Conservation (phyloP, 2,888 invertebrate species). For the Cryptophagus acutangulus region DNA sequence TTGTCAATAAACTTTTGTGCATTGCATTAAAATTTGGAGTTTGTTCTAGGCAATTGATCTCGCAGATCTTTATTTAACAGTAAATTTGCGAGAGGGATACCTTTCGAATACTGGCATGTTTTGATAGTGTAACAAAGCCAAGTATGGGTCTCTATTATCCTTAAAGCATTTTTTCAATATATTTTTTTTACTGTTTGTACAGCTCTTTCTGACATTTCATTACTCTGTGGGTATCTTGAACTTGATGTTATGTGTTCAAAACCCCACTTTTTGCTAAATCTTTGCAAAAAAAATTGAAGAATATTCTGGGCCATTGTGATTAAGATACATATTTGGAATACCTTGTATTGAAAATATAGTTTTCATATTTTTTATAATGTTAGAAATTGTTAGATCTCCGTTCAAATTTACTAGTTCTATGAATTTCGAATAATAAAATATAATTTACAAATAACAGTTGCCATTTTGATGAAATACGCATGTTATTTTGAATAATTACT, state of each 20-base stretch:
- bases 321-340: conserved; percentile 17
- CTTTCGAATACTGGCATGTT: conserved; percentile 22
- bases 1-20: too few species aligned
- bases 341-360: conserved; percentile 18
- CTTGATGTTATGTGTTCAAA: conserved; percentile 13
- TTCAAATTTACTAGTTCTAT: conserved; percentile 5
- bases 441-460: conserved; percentile 8
- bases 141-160: conserved; percentile 21
- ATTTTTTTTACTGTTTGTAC: conserved; percentile 25
- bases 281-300: conserved; percentile 11
- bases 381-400: neutral
- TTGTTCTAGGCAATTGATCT: conserved; percentile 7
- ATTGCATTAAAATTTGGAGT: neutral
- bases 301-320: conserved; percentile 16
- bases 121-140: conserved; percentile 20
- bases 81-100: conserved; percentile 23
- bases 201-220: conserved; percentile 18
- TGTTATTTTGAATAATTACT: conserved; percentile 11
- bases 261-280: conserved; percentile 15
- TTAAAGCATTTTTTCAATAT: conserved; percentile 18
- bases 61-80: too few species aligned
- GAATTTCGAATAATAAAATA: conserved; percentile 10
- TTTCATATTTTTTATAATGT: conserved; percentile 15
- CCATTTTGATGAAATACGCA: conserved; percentile 13
- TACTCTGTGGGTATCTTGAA: conserved; percentile 14